phyloP scores from a whole-genome alignment of 1,140 invertebrate genomes.

The Apis florea region DNA sequence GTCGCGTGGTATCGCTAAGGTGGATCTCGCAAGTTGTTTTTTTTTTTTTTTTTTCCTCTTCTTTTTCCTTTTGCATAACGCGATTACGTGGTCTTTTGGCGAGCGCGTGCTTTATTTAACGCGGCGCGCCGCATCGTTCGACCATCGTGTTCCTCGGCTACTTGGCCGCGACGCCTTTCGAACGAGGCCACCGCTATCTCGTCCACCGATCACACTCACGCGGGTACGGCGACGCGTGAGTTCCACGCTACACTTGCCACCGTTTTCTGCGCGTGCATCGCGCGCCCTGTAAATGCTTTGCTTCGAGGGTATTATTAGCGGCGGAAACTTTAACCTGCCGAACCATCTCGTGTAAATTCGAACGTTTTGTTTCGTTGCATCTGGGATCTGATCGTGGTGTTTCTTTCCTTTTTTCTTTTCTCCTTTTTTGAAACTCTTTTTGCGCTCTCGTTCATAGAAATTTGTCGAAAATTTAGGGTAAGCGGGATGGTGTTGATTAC shows the following conservation, averaged over 20 bases:
- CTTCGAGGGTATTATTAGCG: conserved; percentile 20
- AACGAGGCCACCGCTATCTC: conserved; percentile 23
- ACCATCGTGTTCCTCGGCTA: conserved; percentile 25
- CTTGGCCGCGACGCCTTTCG: conserved; percentile 30
- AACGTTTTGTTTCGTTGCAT: neutral
- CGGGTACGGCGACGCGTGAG: conserved; percentile 30
- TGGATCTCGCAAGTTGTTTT: conserved; percentile 28
- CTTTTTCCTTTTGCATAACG: conserved; percentile 31
- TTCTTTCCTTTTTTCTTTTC: too few species aligned
- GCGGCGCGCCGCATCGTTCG: conserved; percentile 34
- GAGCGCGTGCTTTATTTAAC: conserved; percentile 42
- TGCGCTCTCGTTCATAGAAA: neutral
- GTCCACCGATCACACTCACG: conserved; percentile 30
- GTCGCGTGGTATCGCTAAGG: conserved; percentile 28
- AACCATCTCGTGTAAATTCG: conserved; percentile 9
- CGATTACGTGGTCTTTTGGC: conserved; percentile 42
- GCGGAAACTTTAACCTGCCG: neutral
- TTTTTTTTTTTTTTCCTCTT: too few species aligned
- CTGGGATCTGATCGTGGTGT: too few species aligned
- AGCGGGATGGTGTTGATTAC: neutral
- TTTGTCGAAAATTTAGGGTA: conserved; percentile 13
- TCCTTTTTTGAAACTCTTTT: neutral
- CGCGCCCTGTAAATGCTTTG: neutral
- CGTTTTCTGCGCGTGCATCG: conserved; percentile 10
- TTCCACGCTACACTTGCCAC: neutral